phyloP scores from a whole-genome alignment of 2,797 vertebrate genomes.

The Pterois miles region DNA sequence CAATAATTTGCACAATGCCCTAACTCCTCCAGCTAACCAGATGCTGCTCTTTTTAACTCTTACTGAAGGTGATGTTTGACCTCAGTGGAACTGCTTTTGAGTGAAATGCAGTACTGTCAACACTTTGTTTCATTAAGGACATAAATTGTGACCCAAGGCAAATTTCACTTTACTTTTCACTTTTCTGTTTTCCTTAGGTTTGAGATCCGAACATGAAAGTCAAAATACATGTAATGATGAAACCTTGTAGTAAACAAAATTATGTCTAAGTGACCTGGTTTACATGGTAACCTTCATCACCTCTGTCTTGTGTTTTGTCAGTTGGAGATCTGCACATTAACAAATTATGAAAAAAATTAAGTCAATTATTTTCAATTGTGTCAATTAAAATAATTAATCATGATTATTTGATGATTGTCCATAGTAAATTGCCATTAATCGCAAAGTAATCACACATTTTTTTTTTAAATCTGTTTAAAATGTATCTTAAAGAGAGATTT shows the following conservation, averaged over 20 bases:
- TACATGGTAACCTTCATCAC: not conserved
- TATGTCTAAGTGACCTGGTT: not conserved
- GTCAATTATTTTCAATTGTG: too few species aligned
- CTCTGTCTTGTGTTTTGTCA: not conserved
- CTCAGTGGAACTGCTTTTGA: slow-evolving; percentile 7
- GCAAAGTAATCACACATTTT: too few species aligned
- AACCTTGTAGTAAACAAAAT: not conserved
- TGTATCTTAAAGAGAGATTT: too few species aligned
- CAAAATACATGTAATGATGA: too few species aligned
- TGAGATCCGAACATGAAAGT: not conserved
- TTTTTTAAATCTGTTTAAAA: too few species aligned
- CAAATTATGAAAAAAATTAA: not conserved
- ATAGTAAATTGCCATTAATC: too few species aligned
- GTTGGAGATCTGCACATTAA: not conserved
- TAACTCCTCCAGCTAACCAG: slow-evolving; percentile 57
- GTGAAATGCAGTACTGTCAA: not conserved
- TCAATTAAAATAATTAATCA: too few species aligned
- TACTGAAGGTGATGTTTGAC: slow-evolving; percentile 12
- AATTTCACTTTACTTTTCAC: too few species aligned
- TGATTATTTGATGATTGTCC: too few species aligned
- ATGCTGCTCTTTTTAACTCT: slow-evolving; percentile 56
- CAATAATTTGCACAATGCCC: slow-evolving; percentile 74
- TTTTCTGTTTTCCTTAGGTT: not conserved
- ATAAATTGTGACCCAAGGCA: not conserved
- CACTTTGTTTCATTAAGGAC: not conserved